Base-by-base conservation (phyloP, 1,140 invertebrate genomes). In the Drosophila saltans region DNA sequence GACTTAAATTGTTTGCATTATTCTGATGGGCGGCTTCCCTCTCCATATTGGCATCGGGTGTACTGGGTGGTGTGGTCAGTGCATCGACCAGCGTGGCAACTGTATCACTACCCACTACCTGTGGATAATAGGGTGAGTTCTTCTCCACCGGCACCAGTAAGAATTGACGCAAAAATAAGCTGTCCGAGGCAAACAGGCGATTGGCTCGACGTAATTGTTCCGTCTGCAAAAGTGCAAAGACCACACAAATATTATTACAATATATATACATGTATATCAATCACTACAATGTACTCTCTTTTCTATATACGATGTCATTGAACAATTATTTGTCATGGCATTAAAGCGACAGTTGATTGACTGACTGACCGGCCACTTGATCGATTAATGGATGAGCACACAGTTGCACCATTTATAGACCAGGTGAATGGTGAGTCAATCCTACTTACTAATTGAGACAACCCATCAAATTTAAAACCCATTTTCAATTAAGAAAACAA, bases 191-290 rank as follows among this genome's bases (percentile, higher is more conserved):
- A 94, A 97, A 98, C 72, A 98, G 93, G 80, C 96, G 95, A 92
- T 98, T 98, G 40, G 95, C 95, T 90, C 97, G 94, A 85, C 97
- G 94, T 91, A 98, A 97, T 93, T 97, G 96, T 93, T 98, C 97
- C 91, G 97, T 98, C 97, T 98, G 92, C 21, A 52, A 52, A 2
- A 10, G 8, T 2, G 2, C 2, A 3, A 26, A 26, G 4, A 52
- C 6, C 3, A 24, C 45, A 52, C 26, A 52, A 21, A 52, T 10
- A 52, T 16, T 16, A 16, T 16, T 16, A 8, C 9, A 52, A 24
- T 52, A 24, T 16, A 52, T 21, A 24, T 26, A 52, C 45, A 52
- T 21, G 26, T 52, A 52, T 52, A 60, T 67, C 33, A 60, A 45
- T 55, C 43, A 21, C 52, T 43, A 39, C 72, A 62, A 63, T 75